Percentiles rank a stretch among this genome's conserved stretches.
Evolutionary conservation across 2,113 vertebrate genomes (phyloP).

Genomic region (Romanogobio albipinnatus): DNA sequence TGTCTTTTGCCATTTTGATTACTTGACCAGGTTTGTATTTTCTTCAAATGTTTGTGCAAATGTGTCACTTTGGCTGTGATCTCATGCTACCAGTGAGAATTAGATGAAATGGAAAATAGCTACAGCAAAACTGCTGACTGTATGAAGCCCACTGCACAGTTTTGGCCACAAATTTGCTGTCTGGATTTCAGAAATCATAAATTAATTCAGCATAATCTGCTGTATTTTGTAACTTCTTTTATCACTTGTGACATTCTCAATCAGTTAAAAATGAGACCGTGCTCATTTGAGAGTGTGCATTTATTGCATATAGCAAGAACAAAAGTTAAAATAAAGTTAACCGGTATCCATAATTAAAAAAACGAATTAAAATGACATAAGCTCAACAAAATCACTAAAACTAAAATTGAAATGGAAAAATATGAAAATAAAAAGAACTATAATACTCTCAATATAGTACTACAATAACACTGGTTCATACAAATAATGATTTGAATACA

Average conservation of each 20-base stretch:
- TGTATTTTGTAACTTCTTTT: neutral
- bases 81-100: constrained; percentile 22
- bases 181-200: neutral
- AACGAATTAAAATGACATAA: neutral
- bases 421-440: no score
- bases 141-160: neutral
- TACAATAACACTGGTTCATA: no score
- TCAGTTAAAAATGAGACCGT: neutral
- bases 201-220: neutral
- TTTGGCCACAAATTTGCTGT: neutral
- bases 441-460: no score
- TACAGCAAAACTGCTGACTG: constrained; percentile 4
- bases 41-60: constrained; percentile 21
- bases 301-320: no score
- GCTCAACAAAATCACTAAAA: no score
- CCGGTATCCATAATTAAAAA: no score
- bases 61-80: constrained; percentile 21
- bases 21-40: constrained; percentile 33
- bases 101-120: constrained; percentile 3
- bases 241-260: neutral
- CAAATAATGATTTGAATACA: no score
- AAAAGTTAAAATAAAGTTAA: no score
- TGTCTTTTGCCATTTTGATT: constrained; percentile 9
- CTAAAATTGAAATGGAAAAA: no score
- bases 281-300: no score